Evolutionary conservation across 2,888 invertebrate genomes (phyloP), one percentile per base, ranked within the genome.

Genomic region (Pilophorus perplexus): DNA sequence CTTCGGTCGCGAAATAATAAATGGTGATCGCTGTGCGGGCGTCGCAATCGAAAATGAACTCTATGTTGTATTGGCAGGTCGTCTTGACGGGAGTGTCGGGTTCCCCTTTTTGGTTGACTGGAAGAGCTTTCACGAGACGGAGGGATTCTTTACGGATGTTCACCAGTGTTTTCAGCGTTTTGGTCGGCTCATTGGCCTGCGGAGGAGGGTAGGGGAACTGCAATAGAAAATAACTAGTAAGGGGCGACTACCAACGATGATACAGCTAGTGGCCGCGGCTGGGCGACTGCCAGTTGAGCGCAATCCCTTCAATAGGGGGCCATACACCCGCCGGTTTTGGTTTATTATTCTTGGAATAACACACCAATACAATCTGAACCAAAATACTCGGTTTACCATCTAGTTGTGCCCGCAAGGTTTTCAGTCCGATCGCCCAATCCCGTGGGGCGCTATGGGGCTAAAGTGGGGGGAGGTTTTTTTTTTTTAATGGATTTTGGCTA

Each of bases 121-220:
- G 84, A 0, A 85, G 83, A 57, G 85, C 84, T 46, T 90, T 85
- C 20, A 96, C 88, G 78, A 99, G 90, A 69, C 94, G 83, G 40
- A 99, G 80, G 0, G 98, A 96, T 79, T 99, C 98, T 76, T 97
- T 97, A 50, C 99, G 83, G 69, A 99, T 96, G 77, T 99, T 97
- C 0, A 99, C 89, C 64, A 98, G 80, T 77, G 96, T 92, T 79
- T 96, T 95, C 40, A 99, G 78, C 0, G 97, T 96, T 79, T 95
- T 95, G 12, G 97, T 97, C 27, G 98, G 96, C 76, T 98, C 98
- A 76, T 93, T 93, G 10, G 95, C 90, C 77, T 93, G 92, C 20
- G 95, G 95, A 4, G 94, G 93, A 44, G 95, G 93, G 79, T 97
- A 97, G 0, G 97, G 97, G 80, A 97, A 97, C 93, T 94, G 78